A percentile compares a stretch with the other conserved stretches of the same genome.
These are phyloP conservation scores for Ceriagrion tenellum DNA, from an alignment of 2,888 invertebrate species.

Conservation along the genomic window DNA sequence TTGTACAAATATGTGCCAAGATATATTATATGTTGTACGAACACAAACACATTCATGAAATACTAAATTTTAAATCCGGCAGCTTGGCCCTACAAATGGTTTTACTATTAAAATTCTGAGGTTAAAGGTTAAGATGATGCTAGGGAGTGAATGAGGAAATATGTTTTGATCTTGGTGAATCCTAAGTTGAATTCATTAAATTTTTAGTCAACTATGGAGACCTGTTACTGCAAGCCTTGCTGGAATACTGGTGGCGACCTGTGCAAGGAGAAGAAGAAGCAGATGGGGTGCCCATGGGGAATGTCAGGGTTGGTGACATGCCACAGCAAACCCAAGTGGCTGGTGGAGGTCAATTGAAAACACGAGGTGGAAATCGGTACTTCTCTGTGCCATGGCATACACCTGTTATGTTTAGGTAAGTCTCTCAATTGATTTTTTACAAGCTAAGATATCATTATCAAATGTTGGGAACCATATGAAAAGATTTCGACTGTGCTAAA, in stretches of 20 bases:
- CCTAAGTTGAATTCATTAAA: neutral
- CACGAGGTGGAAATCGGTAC: constrained; percentile 81
- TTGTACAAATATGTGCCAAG: too few relatives aligned
- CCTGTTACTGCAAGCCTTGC: constrained; percentile 93
- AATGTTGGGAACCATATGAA: too few relatives aligned
- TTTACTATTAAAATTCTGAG: too few relatives aligned
- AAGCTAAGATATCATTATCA: too few relatives aligned
- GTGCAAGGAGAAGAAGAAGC: constrained; percentile 86
- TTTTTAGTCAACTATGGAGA: constrained; percentile 94
- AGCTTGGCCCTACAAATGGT: too few relatives aligned
- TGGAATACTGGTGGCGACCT: constrained; percentile 95
- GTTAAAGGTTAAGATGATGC: too few relatives aligned
- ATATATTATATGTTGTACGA: too few relatives aligned
- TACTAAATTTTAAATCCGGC: too few relatives aligned
- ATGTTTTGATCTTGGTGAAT: neutral
- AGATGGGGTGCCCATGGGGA: constrained; percentile 80
- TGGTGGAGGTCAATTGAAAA: constrained; percentile 75
- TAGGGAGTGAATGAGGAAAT: too few relatives aligned
- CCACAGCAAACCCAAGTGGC: constrained; percentile 71
- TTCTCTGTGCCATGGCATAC: constrained; percentile 97
- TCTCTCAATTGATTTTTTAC: neutral
- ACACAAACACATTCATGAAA: too few relatives aligned
- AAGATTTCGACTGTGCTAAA: too few relatives aligned
- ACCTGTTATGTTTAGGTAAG: constrained; percentile 94
- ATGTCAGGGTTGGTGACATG: constrained; percentile 77